These are phyloP conservation scores for Whitmania pigra DNA, from an alignment of 1,140 invertebrate genomes.

Conservation along the genomic window DNA sequence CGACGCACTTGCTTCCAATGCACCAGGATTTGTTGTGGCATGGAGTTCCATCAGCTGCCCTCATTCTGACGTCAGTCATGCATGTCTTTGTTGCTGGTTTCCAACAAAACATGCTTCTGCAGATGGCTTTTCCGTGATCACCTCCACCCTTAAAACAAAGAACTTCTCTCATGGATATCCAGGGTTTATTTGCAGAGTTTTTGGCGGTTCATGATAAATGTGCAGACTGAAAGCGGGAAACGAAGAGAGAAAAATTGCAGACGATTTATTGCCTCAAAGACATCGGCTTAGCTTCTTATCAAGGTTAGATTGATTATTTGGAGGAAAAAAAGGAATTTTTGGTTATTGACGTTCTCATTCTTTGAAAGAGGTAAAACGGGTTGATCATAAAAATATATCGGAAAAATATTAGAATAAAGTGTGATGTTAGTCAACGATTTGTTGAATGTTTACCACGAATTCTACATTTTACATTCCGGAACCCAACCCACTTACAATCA, in stretches of 20 bases:
- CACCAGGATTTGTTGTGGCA: conserved; percentile 9
- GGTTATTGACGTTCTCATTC: too few relatives aligned
- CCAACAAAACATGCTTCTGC: neutral
- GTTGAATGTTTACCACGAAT: too few relatives aligned
- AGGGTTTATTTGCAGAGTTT: too few relatives aligned
- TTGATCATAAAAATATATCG: too few relatives aligned
- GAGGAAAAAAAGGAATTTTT: too few relatives aligned
- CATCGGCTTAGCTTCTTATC: neutral
- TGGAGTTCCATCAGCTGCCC: neutral
- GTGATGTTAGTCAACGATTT: too few relatives aligned
- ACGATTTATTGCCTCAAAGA: neutral
- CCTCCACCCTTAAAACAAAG: neutral
- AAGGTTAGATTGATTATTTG: neutral
- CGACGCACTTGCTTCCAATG: neutral
- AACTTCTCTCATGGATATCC: too few relatives aligned
- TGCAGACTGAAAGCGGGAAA: neutral
- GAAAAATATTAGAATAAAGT: too few relatives aligned
- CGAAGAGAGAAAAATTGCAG: neutral
- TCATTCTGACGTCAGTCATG: neutral
- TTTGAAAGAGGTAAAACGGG: too few relatives aligned
- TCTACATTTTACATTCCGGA: too few relatives aligned
- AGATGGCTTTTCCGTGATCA: neutral
- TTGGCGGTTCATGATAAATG: neutral
- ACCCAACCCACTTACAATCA: too few relatives aligned
- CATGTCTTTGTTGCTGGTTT: neutral